These are phyloP conservation scores for Crotalus helleri DNA, from an alignment of 2,113 vertebrate species.

Conservation along the genomic window DNA sequence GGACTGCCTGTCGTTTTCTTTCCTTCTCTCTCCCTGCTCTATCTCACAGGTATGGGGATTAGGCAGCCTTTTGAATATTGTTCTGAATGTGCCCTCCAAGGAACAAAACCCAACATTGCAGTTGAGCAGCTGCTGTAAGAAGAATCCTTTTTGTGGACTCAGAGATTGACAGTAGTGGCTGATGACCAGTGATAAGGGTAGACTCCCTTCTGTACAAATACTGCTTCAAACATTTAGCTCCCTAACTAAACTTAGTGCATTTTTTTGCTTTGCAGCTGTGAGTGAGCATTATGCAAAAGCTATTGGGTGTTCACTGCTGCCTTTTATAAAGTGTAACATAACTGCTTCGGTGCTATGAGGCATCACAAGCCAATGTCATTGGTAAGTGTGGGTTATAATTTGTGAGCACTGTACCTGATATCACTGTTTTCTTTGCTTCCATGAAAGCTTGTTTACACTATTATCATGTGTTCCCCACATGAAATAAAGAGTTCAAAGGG, in stretches of 20 bases:
- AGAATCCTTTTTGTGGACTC: not conserved
- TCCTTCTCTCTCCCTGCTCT: not conserved
- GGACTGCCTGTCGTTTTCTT: not conserved
- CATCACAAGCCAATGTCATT: not conserved
- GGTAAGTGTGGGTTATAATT: not conserved
- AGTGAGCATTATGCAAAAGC: not conserved
- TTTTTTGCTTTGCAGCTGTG: not conserved
- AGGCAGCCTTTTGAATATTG: not conserved
- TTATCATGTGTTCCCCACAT: not conserved
- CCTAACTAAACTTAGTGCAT: not conserved
- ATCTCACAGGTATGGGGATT: not conserved
- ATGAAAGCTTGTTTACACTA: not conserved
- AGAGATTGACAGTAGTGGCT: not conserved
- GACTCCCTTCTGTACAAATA: not conserved
- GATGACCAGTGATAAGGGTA: not conserved
- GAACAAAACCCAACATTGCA: not conserved
- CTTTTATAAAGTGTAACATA: not conserved
- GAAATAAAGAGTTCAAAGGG: not conserved
- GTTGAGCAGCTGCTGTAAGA: not conserved
- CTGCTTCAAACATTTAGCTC: not conserved
- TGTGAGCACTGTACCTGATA: not conserved
- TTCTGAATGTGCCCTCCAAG: not conserved
- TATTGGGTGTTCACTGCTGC: not conserved
- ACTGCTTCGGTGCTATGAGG: not conserved
- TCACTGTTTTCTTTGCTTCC: not conserved